Evolutionary conservation across 2,888 invertebrate genomes (phyloP).

Genomic region (Brachyptera putata): DNA sequence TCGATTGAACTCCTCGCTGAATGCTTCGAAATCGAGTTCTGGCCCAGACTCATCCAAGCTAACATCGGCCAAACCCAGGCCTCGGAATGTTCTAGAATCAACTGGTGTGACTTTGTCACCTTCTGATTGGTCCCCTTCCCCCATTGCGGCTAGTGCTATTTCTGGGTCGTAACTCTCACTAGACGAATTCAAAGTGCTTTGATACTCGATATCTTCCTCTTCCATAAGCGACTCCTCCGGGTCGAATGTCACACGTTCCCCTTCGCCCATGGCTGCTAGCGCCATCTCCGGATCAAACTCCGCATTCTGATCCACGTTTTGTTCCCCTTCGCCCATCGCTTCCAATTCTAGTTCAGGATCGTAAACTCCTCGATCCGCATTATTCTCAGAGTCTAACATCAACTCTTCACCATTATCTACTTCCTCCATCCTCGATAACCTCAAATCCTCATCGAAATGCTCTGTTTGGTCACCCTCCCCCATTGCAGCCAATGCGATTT

Average conservation of each 20-base stretch:
- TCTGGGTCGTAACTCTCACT: conserved; percentile 23
- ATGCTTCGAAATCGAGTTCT: conserved; percentile 43
- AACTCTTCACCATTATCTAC: not conserved
- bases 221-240: conserved; percentile 6
- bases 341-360: not conserved
- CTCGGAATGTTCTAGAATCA: conserved; percentile 16
- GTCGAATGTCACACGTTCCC: not conserved
- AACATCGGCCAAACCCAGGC: conserved; percentile 26
- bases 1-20: conserved; percentile 44
- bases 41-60: conserved; percentile 32
- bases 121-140: conserved; percentile 12
- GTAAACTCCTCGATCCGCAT: not conserved
- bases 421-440: not conserved
- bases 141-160: conserved; percentile 25
- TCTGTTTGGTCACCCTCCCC: not conserved
- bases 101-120: not conserved
- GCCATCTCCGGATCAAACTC: conserved; percentile 5
- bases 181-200: not conserved
- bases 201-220: not conserved
- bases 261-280: conserved; percentile 3
- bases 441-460: not conserved
- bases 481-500: conserved; percentile 24
- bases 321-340: not conserved
- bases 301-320: not conserved
- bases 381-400: not conserved